Percentiles rank a stretch among this genome's conserved stretches.
These are phyloP conservation scores for Orthonychiurus folsomi DNA, from an alignment of 2,888 invertebrate genomes.

Conservation along the genomic window DNA sequence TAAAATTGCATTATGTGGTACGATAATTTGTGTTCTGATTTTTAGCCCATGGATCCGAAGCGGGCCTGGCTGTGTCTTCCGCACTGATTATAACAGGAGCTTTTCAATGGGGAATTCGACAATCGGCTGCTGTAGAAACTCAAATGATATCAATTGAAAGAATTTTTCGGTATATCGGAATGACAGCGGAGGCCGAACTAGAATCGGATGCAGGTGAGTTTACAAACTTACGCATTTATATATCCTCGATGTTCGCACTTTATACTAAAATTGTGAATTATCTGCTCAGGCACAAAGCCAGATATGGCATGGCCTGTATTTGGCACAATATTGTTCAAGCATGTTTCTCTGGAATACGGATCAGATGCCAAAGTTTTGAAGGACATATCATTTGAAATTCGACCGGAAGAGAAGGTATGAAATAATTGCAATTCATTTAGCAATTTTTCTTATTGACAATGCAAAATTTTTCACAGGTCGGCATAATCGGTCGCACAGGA, in stretches of 20 bases:
- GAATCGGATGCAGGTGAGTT: constrained; percentile 25
- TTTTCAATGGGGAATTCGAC: constrained; percentile 26
- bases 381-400: constrained; percentile 44
- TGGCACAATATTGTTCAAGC: constrained; percentile 30
- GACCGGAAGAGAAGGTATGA: constrained; percentile 47
- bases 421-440: too few relatives aligned
- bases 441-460: too few relatives aligned
- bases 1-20: too few relatives aligned
- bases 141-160: constrained; percentile 46
- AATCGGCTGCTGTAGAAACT: constrained; percentile 51
- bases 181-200: constrained; percentile 45
- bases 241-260: too few relatives aligned
- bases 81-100: constrained; percentile 12
- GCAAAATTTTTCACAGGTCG: too few relatives aligned
- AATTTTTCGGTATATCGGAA: constrained; percentile 47
- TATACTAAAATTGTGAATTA: too few relatives aligned
- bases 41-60: constrained; percentile 5
- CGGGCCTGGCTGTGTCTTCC: constrained; percentile 35
- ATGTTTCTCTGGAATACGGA: constrained; percentile 30
- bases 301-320: constrained; percentile 31
- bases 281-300: too few relatives aligned
- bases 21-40: too few relatives aligned
- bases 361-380: constrained; percentile 43
- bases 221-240: too few relatives aligned
- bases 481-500: constrained; percentile 49